These are phyloP conservation scores for Anguilla japonica DNA, from an alignment of 2,113 vertebrate genomes.

Conservation along the genomic window DNA sequence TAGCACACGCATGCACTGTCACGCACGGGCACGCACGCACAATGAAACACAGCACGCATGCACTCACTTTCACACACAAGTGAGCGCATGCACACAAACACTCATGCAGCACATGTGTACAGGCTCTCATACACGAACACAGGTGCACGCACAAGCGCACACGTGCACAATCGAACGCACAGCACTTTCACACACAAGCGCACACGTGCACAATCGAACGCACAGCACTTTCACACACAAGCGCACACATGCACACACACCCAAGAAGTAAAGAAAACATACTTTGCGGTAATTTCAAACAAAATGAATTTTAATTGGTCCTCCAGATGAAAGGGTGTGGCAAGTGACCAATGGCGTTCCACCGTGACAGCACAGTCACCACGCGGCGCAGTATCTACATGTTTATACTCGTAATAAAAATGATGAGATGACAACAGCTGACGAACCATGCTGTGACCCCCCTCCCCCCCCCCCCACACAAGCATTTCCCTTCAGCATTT, in stretches of 20 bases:
- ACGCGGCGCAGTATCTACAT: neutral
- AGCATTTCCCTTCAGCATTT: neutral
- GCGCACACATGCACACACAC: neutral
- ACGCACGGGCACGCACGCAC: no score
- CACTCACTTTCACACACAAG: no score
- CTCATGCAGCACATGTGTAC: no score
- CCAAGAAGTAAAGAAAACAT: neutral
- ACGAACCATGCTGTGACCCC: neutral
- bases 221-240: no score
- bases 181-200: no score
- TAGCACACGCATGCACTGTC: no score
- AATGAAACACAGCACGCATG: no score
- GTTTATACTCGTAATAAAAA: neutral
- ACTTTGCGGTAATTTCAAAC: neutral
- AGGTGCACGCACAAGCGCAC: neutral
- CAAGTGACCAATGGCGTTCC: neutral
- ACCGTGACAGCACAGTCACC: neutral
- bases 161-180: no score
- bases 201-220: no score
- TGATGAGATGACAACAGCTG: neutral
- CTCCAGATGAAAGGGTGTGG: neutral
- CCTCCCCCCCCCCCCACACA: neutral
- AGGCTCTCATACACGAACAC: no score
- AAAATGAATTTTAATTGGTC: neutral
- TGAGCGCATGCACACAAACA: no score